These are phyloP conservation scores for Clarias platycephalus DNA, from an alignment of 2,797 vertebrate species.

Conservation along the genomic window DNA sequence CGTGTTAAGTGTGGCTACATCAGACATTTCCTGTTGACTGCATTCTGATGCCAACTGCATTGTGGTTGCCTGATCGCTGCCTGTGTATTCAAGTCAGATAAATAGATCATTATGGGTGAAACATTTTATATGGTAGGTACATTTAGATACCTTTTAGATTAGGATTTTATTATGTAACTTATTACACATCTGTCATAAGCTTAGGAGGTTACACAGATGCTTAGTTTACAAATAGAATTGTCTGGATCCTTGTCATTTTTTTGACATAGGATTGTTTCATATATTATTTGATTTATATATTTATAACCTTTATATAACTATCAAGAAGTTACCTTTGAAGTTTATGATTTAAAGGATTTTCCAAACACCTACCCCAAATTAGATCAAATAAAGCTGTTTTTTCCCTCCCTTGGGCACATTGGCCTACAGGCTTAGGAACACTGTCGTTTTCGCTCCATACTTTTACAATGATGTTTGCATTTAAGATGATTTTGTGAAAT, in stretches of 20 bases:
- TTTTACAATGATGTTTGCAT: neutral
- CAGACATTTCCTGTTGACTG: constrained; percentile 67
- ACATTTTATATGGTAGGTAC: neutral
- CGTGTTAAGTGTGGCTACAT: constrained; percentile 57
- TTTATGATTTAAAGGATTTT: neutral
- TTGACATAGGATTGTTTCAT: neutral
- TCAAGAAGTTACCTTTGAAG: no score
- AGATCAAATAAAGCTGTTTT: neutral
- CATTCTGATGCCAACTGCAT: constrained; percentile 42
- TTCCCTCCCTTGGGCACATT: neutral
- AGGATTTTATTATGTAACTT: neutral
- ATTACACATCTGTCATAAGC: neutral
- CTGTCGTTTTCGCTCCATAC: neutral
- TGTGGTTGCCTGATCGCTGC: constrained; percentile 17
- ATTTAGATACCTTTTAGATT: neutral
- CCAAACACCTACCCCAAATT: neutral
- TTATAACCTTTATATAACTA: neutral
- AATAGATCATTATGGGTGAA: constrained; percentile 7
- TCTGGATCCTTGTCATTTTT: neutral
- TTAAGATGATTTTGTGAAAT: neutral
- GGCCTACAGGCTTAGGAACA: neutral
- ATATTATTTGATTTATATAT: neutral
- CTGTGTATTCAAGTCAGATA: constrained; percentile 5
- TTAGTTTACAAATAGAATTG: neutral
- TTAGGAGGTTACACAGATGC: neutral